Evolutionary conservation across 2,888 invertebrate species (phyloP), one percentile per base, ranked within the genome.

Genomic region (Pammene aurita): DNA sequence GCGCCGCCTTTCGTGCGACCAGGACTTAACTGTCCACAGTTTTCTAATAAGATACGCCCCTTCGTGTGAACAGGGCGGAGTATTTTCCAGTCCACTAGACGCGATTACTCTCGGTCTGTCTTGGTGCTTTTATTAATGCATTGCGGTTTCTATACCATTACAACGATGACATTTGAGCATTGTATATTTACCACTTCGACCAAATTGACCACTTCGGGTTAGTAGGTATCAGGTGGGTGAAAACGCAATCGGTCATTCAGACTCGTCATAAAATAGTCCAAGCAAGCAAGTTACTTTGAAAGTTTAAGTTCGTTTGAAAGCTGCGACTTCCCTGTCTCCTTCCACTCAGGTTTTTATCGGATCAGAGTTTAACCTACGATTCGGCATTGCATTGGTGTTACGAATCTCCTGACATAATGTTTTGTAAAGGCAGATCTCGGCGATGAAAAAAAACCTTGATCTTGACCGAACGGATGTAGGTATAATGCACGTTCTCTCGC

Each of bases 61-160:
- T 62, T 52, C 50, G 18, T 50, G 61, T 50, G 14, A 44, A 10
- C 35, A 48, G 72, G 67, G 66, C 74, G 75, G 77, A 42, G 58
- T 74, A 72, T 73, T 76, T 78, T 78, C 76, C 75, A 78, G 74
- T 78, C 73, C 69, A 78, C 75, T 75, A 77, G 73, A 70, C 62
- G 67, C 74, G 76, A 80, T 80, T 77, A 74, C 74, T 75, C 74
- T 62, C 75, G 74, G 77, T 75, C 71, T 75, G 61, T 75, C 71
- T 75, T 67, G 60, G 61, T 54, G 74, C 77, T 78, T 80, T 82
- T 82, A 80, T 76, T 82, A 80, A 77, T 73, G 71, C 77, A 81
- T 81, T 80, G 77, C 76, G 76, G 64, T 69, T 65, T 69, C 60
- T 69, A 65, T 54, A 65, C 65, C 54, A 60, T 48, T 60, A 54